Evolutionary conservation across 2,888 invertebrate species (phyloP).

Genomic region (Apodemia zela): DNA sequence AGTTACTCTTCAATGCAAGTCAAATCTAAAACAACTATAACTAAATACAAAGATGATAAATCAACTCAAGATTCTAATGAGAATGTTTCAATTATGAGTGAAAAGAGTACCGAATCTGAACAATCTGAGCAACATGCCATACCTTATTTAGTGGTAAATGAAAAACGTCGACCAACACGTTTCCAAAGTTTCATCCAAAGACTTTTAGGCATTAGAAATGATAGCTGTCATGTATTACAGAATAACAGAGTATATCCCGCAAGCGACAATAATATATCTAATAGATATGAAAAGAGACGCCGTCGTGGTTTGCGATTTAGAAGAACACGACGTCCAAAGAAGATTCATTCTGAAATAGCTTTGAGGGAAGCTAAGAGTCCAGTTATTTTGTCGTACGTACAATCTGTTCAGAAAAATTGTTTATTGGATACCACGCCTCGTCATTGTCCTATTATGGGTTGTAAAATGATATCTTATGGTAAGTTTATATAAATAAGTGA

Average conservation of each 20-base stretch:
- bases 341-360: conserved; percentile 51
- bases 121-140: conserved; percentile 31
- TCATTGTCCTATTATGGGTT: conserved; percentile 61
- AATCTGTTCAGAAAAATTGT: conserved; percentile 56
- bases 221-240: conserved; percentile 37
- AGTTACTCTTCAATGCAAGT: conserved; percentile 43
- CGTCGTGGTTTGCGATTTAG: conserved; percentile 44
- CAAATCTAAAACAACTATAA: conserved; percentile 32
- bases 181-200: conserved; percentile 62
- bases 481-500: conserved; percentile 22
- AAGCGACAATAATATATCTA: conserved; percentile 55
- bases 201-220: conserved; percentile 51
- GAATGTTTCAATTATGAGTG: conserved; percentile 27
- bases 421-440: conserved; percentile 59
- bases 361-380: conserved; percentile 47
- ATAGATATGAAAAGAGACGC: conserved; percentile 42
- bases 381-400: conserved; percentile 54
- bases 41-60: conserved; percentile 32
- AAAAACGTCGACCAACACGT: conserved; percentile 48
- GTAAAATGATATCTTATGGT: conserved; percentile 61
- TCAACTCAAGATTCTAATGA: conserved; percentile 42
- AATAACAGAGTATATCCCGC: conserved; percentile 48
- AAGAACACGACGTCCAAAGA: conserved; percentile 49
- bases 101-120: conserved; percentile 33
- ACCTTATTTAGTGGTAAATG: conserved; percentile 43